Percentiles rank a stretch among this genome's conserved stretches.
phyloP scores from a whole-genome alignment of 2,113 vertebrate genomes.

The Neoarius graeffei region DNA sequence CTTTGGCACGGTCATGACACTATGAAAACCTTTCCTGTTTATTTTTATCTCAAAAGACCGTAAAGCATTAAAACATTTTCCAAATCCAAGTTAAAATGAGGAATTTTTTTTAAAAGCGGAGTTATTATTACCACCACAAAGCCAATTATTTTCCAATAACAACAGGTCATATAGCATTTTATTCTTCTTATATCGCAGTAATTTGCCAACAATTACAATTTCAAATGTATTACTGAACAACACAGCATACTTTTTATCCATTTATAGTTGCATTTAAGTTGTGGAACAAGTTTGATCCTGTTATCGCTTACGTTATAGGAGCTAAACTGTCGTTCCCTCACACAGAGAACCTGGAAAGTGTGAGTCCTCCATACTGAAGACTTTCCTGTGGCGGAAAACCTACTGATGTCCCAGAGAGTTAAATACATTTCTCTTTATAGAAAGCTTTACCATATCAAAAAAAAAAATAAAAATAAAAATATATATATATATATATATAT shows the following conservation, averaged over 20 bases:
- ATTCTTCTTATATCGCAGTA: neutral
- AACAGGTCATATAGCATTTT: neutral
- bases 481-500: too few species aligned
- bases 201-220: neutral
- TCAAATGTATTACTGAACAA: neutral
- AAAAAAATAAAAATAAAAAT: too few species aligned
- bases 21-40: neutral
- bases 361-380: neutral
- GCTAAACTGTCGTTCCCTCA: neutral
- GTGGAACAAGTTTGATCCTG: neutral
- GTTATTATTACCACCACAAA: neutral
- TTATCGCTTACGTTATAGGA: neutral
- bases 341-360: neutral
- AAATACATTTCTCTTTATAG: neutral
- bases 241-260: neutral
- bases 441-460: neutral
- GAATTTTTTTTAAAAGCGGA: neutral
- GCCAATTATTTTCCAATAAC: neutral
- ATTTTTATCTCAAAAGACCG: neutral
- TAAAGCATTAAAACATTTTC: neutral
- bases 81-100: neutral
- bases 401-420: neutral
- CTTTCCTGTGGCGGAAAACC: neutral
- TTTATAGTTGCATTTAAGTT: neutral
- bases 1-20: too few species aligned